These are phyloP conservation scores for Tachina fera DNA, from an alignment of 2,888 invertebrate genomes.

Conservation along the genomic window DNA sequence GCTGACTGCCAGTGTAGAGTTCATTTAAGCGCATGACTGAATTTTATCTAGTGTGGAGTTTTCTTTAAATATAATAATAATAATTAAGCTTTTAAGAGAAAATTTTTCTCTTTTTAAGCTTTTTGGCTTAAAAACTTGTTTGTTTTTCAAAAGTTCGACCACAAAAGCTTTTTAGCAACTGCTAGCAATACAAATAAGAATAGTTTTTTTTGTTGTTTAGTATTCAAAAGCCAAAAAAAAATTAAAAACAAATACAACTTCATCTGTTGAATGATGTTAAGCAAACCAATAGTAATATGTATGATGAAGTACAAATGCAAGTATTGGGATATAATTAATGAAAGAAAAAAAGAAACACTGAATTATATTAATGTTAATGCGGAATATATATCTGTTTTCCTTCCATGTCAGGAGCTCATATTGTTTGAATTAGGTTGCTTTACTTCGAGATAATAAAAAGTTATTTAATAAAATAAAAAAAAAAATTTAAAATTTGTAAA, in stretches of 20 bases:
- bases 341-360: not conserved
- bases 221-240: not conserved
- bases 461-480: too few relatives aligned
- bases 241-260: conserved; percentile 9
- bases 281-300: not conserved
- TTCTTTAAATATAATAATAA: not conserved
- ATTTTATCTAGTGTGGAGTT: conserved; percentile 22
- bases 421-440: too few relatives aligned
- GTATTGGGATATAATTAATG: not conserved
- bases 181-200: not conserved
- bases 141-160: not conserved
- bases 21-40: conserved; percentile 36
- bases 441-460: too few relatives aligned
- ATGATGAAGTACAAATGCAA: not conserved
- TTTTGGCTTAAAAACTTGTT: not conserved
- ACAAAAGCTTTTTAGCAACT: not conserved
- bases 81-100: conserved; percentile 10
- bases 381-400: too few relatives aligned
- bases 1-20: conserved; percentile 62
- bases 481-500: too few relatives aligned
- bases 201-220: not conserved
- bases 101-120: not conserved
- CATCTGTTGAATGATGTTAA: conserved; percentile 69
- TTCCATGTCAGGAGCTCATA: too few relatives aligned
- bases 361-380: not conserved